Conservation (phyloP, 92 coral and sea anemone genomes). For the Heliopora coerulea region DNA sequence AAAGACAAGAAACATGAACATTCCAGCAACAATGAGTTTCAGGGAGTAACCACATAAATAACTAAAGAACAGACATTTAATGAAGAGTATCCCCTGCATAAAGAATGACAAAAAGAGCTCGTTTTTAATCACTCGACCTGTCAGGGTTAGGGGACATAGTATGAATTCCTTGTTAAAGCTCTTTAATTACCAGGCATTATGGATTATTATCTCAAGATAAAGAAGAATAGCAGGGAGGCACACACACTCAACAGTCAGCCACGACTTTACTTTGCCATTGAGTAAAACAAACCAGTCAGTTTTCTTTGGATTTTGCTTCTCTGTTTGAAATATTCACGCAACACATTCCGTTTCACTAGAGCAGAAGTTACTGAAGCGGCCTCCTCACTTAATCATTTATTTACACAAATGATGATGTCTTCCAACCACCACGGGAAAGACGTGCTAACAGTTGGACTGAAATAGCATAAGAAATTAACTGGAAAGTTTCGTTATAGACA, state of each 20-base stretch:
- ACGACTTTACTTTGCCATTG: not conserved
- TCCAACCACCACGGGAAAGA: conserved; percentile 8
- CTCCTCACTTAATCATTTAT: conserved; percentile 26
- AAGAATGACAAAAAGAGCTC: not conserved
- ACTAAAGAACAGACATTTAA: not conserved
- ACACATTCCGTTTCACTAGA: not conserved
- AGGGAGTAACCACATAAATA: not conserved
- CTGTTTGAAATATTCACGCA: not conserved
- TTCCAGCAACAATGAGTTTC: not conserved
- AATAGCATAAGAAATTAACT: not conserved
- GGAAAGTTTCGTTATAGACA: not conserved
- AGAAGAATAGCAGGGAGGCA: conserved; percentile 21
- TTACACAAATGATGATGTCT: conserved; percentile 35
- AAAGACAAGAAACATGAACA: not conserved
- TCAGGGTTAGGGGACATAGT: conserved; percentile 18
- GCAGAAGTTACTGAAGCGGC: not conserved
- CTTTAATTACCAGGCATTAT: conserved; percentile 41
- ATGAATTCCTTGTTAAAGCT: conserved; percentile 38
- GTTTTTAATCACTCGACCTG: conserved; percentile 3
- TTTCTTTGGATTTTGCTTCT: not conserved
- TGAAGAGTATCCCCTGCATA: not conserved
- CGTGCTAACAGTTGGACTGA: not conserved
- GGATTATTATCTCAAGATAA: conserved; percentile 44
- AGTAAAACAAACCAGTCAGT: not conserved
- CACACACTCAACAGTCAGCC: conserved; percentile 16